Conservation (phyloP, 2,113 vertebrate genomes). For the Pipa parva region DNA sequence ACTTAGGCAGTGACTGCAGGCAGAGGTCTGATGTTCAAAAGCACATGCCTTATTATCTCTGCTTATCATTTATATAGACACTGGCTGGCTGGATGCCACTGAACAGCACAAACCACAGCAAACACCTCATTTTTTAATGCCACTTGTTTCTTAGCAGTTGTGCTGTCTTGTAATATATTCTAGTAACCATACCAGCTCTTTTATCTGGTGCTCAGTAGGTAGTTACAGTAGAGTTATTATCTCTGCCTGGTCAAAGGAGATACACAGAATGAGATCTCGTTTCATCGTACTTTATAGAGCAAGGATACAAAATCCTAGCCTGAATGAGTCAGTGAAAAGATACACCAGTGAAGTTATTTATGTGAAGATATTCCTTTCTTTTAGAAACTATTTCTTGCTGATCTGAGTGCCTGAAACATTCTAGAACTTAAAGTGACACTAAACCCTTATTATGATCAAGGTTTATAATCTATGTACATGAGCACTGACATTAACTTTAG, state of each 20-base stretch:
- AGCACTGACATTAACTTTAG: too few species aligned
- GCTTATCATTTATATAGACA: slow-evolving; percentile 26
- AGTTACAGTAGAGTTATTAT: slow-evolving; percentile 36
- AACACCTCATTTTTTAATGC: slow-evolving; percentile 26
- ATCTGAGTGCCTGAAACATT: too few species aligned
- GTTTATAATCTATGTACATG: too few species aligned
- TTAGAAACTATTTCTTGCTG: too few species aligned
- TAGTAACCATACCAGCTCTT: slow-evolving; percentile 24
- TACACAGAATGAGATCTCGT: slow-evolving; percentile 24
- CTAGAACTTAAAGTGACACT: too few species aligned
- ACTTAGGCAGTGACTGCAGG: not conserved
- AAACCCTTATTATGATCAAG: too few species aligned
- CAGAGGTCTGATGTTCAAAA: not conserved
- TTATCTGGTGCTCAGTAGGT: slow-evolving; percentile 37
- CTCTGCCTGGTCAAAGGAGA: slow-evolving; percentile 29
- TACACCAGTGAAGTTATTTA: slow-evolving; percentile 9
- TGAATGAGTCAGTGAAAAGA: not conserved
- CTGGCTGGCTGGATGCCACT: slow-evolving; percentile 19
- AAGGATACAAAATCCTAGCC: not conserved
- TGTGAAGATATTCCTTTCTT: not conserved
- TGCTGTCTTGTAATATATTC: slow-evolving; percentile 20
- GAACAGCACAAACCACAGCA: slow-evolving; percentile 18
- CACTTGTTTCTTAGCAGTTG: slow-evolving; percentile 29
- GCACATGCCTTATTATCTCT: not conserved
- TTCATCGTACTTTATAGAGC: slow-evolving; percentile 18